Evolutionary conservation across 1,140 invertebrate genomes (phyloP), one percentile per base, ranked within the genome.

Genomic region (Brachionus rubens): DNA sequence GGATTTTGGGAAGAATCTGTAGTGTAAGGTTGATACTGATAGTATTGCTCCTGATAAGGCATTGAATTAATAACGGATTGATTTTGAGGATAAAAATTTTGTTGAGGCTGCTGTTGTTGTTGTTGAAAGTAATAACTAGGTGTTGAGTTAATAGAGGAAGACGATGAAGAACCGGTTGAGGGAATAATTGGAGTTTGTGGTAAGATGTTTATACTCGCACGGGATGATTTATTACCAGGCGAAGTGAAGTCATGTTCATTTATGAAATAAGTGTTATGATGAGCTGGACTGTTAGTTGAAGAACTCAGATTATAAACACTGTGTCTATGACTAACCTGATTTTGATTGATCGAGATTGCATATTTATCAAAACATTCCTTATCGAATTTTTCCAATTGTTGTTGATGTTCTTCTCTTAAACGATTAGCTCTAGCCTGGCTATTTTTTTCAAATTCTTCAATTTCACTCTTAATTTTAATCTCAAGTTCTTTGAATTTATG

Each of bases 291-390:
- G 43, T 65, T 43, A 24, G 10, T 65, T 21, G 33, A 4, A 1
- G 10, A n/a, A n/a, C n/a, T 28, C 19, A 65, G 24, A 65, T 65
- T 59, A 36, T 36, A 65, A 19, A n/a, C 26, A 43, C 59, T 65
- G 2, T 24, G 33, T 24, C 59, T 7, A 46, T 65, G 28, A 43
- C 43, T 65, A 19, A 7, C 10, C n/a, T 59, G n/a, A 43, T 65
- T 43, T 43, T 65, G 59, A 65, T 41, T 41, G 24, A 65, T 65
- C 43, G 40, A 65, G 24, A 72, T 54, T 21, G 24, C 24, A 48
- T 72, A 72, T 50, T 72, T 72, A 12, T 72, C 68, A 72, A 72
- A 72, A 33, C 68, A 72, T 72, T 72, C 68, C n/a, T 72, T 50
- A 33, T 72, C 68, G 33, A 72, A 72, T 41, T 24, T 33, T 40